Conservation (phyloP, 2,888 invertebrate genomes). For the Orgyia antiqua region DNA sequence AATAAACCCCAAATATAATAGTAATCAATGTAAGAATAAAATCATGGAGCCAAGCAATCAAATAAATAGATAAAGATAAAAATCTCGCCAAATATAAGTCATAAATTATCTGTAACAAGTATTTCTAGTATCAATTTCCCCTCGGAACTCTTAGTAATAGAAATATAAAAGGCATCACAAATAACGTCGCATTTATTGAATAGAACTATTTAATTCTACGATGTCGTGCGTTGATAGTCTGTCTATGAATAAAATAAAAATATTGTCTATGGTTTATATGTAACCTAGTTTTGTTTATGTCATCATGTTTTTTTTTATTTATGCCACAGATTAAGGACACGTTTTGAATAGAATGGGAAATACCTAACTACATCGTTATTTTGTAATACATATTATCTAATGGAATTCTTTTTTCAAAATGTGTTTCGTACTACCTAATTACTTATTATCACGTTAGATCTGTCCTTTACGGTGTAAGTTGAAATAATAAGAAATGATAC, state of each 20-base stretch:
- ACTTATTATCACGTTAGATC: too few species aligned
- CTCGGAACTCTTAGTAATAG: conserved; percentile 51
- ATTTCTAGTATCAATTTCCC: conserved; percentile 44
- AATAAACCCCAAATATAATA: conserved; percentile 16
- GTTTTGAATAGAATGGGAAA: too few species aligned
- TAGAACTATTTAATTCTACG: conserved; percentile 48
- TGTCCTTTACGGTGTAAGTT: too few species aligned
- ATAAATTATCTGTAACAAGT: conserved; percentile 51
- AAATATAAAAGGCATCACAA: conserved; percentile 58
- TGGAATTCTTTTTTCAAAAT: too few species aligned
- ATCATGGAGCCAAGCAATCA: conserved; percentile 35
- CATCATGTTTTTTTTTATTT: conserved; percentile 7
- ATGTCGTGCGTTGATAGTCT: conserved; percentile 40
- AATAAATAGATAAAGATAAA: conserved; percentile 53
- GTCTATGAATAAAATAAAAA: conserved; percentile 58
- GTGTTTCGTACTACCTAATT: too few species aligned
- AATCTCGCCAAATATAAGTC: conserved; percentile 49
- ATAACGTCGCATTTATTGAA: conserved; percentile 61
- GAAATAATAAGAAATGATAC: too few species aligned
- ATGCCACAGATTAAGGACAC: too few species aligned
- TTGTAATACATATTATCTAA: too few species aligned
- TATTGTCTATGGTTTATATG: conserved; percentile 34
- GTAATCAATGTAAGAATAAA: conserved; percentile 29
- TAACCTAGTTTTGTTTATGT: conserved; percentile 15
- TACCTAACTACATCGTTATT: too few species aligned